Conservation (phyloP, 2,797 vertebrate genomes). For the Naso thynnoides region DNA sequence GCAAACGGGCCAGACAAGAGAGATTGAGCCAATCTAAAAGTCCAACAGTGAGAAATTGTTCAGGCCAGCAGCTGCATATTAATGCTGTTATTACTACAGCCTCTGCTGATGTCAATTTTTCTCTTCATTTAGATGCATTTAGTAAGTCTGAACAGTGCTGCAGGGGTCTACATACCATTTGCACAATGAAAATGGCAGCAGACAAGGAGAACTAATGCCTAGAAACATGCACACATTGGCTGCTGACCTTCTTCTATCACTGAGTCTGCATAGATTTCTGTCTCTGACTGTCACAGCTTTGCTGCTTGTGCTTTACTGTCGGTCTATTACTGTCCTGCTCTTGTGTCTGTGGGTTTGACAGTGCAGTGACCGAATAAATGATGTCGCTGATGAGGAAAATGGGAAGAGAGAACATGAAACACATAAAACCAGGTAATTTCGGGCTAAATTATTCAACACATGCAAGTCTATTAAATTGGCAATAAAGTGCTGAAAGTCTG, state of each 20-base stretch:
- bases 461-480: constrained; percentile 49
- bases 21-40: constrained; percentile 78
- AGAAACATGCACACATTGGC: constrained; percentile 51
- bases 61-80: constrained; percentile 74
- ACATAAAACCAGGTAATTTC: constrained; percentile 50
- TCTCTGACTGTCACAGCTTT: constrained; percentile 29
- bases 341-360: constrained; percentile 33
- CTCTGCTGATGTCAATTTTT: constrained; percentile 75
- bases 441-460: constrained; percentile 33
- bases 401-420: constrained; percentile 32
- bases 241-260: constrained; percentile 68
- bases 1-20: constrained; percentile 73
- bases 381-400: constrained; percentile 36
- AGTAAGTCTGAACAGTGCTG: constrained; percentile 46
- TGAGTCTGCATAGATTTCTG: constrained; percentile 48
- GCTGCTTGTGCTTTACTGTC: constrained; percentile 11
- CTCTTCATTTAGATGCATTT: constrained; percentile 66
- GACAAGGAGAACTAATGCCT: constrained; percentile 61
- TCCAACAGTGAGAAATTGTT: constrained; percentile 65
- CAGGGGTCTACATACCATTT: constrained; percentile 33
- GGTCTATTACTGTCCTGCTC: constrained; percentile 14
- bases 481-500: constrained; percentile 38
- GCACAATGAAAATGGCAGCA: constrained; percentile 52
- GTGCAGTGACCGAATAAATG: constrained; percentile 21
- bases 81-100: constrained; percentile 73